phyloP scores from a whole-genome alignment of 2,888 invertebrate genomes.

The Drosophila paranaensis region DNA sequence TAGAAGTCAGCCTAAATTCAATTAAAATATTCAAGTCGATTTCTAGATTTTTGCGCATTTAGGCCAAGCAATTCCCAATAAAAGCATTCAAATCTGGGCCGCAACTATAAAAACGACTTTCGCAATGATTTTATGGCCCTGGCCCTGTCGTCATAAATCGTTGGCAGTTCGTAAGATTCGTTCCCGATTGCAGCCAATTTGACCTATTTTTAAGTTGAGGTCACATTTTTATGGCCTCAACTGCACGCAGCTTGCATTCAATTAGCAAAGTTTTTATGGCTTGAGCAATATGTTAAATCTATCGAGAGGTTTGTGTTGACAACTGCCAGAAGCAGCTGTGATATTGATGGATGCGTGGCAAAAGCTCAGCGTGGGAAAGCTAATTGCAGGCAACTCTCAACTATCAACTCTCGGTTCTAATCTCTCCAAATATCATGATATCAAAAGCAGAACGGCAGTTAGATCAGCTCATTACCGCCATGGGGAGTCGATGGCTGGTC shows the following conservation, averaged over 20 bases:
- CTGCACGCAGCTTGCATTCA: slow-evolving; percentile 36
- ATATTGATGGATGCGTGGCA: slow-evolving; percentile 20
- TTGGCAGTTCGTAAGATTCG: slow-evolving; percentile 37
- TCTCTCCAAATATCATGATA: slow-evolving; percentile 16
- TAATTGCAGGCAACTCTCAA: slow-evolving; percentile 4
- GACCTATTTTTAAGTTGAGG: slow-evolving; percentile 42
- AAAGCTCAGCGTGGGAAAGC: slow-evolving; percentile 45
- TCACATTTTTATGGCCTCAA: slow-evolving; percentile 45
- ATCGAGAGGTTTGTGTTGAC: slow-evolving; percentile 37
- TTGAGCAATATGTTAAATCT: slow-evolving; percentile 23
- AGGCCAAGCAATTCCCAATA: slow-evolving; percentile 7
- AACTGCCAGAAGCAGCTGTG: slow-evolving; percentile 25
- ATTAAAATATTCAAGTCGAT: background rate
- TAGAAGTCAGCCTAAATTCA: background rate
- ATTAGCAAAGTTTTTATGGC: slow-evolving; percentile 61
- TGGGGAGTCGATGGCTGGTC: slow-evolving; percentile 48
- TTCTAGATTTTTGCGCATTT: background rate
- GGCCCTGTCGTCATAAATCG: slow-evolving; percentile 41
- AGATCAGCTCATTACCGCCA: slow-evolving; percentile 55
- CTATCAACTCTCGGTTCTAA: slow-evolving; percentile 2
- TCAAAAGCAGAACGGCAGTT: slow-evolving; percentile 17
- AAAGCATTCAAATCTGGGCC: slow-evolving; percentile 16
- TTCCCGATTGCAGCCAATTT: slow-evolving; percentile 25
- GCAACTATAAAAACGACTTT: slow-evolving; percentile 34
- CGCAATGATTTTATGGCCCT: slow-evolving; percentile 27